phyloP scores from a whole-genome alignment of 2,113 vertebrate genomes.

The Cyprinodon variegatus region DNA sequence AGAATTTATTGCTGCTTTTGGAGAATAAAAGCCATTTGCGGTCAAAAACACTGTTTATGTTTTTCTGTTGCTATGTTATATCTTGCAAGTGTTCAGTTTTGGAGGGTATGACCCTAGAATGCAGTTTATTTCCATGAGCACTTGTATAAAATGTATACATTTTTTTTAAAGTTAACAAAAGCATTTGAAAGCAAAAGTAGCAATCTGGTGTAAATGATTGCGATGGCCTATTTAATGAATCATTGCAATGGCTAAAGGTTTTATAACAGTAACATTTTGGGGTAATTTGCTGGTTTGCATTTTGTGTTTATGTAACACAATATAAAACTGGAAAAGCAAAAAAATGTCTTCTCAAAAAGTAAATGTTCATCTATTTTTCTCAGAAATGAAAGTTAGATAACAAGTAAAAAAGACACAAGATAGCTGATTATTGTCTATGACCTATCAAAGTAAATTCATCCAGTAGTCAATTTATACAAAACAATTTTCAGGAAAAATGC shows the following conservation, averaged over 20 bases:
- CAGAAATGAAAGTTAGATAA: background rate
- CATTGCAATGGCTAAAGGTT: background rate
- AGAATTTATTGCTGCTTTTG: background rate
- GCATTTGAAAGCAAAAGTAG: too few species aligned
- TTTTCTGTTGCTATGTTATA: too few species aligned
- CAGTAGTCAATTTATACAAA: background rate
- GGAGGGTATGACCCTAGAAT: too few species aligned
- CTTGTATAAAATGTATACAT: background rate
- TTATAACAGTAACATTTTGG: background rate
- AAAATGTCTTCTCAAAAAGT: too few species aligned
- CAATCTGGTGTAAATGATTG: too few species aligned
- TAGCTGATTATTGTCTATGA: background rate
- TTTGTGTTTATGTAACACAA: background rate
- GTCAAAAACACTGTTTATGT: background rate
- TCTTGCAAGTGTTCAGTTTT: too few species aligned
- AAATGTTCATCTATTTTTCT: too few species aligned
- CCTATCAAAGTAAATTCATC: background rate
- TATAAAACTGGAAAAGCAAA: too few species aligned
- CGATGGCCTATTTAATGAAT: background rate
- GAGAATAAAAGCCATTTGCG: background rate
- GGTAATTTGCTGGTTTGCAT: background rate
- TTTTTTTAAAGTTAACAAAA: background rate
- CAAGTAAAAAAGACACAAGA: background rate
- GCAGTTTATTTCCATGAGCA: background rate
- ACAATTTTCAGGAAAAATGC: background rate